These are phyloP conservation scores for Lithophane socia DNA, from an alignment of 2,888 invertebrate genomes.

Conservation along the genomic window DNA sequence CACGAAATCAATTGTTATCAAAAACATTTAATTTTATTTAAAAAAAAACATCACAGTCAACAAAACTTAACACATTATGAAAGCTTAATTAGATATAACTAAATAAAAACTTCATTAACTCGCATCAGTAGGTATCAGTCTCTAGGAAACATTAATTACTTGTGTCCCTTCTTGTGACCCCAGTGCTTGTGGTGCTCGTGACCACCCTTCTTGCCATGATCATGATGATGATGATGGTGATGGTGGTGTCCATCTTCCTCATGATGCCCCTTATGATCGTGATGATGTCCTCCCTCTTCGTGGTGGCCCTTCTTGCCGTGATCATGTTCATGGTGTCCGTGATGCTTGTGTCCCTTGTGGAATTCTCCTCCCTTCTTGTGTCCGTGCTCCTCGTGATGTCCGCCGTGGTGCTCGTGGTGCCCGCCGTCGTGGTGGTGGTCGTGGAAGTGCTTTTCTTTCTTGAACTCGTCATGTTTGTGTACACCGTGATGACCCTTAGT, in stretches of 20 bases:
- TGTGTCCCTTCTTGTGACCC: conserved; percentile 92
- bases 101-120: conserved; percentile 78
- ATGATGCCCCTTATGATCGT: conserved; percentile 95
- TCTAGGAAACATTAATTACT: conserved; percentile 72
- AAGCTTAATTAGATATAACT: conserved; percentile 81
- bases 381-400: conserved; percentile 94
- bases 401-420: conserved; percentile 95
- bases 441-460: conserved; percentile 96
- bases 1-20: conserved; percentile 29
- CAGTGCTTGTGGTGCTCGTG: conserved; percentile 95
- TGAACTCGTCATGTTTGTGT: conserved; percentile 96
- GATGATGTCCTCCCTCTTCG: conserved; percentile 95
- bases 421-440: conserved; percentile 95
- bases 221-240: conserved; percentile 94
- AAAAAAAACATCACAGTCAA: conserved; percentile 84
- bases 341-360: conserved; percentile 95
- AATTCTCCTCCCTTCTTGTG: conserved; percentile 95
- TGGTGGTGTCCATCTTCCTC: conserved; percentile 94
- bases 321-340: conserved; percentile 94
- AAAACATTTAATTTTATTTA: conserved; percentile 73
- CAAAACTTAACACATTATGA: conserved; percentile 77
- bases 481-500: conserved; percentile 96
- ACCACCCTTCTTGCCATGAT: conserved; percentile 95
- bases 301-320: conserved; percentile 95
- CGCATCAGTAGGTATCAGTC: conserved; percentile 67